phyloP scores from a whole-genome alignment of 2,113 vertebrate genomes.

The Sardina pilchardus region DNA sequence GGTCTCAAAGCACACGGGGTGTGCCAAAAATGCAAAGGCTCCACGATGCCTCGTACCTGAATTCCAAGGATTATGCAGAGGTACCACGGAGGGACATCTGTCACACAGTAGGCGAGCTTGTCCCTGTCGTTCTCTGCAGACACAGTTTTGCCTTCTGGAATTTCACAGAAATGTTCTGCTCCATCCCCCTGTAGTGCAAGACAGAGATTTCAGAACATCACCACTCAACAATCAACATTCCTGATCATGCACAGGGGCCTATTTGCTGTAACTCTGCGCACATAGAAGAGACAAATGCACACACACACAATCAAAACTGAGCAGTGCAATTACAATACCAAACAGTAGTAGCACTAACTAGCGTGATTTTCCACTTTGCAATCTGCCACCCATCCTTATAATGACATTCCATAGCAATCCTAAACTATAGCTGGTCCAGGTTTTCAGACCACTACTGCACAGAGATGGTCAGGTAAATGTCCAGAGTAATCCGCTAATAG shows the following conservation, averaged over 20 bases:
- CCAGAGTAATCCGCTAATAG: neutral
- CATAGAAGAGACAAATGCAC: neutral
- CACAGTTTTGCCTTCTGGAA: constrained; percentile 44
- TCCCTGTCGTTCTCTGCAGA: constrained; percentile 43
- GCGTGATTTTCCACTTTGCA: neutral
- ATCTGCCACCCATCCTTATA: neutral
- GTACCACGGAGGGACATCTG: constrained; percentile 88
- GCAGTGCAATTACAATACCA: neutral
- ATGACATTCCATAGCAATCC: neutral
- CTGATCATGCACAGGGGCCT: neutral
- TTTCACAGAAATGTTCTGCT: constrained; percentile 56
- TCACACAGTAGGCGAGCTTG: constrained; percentile 78
- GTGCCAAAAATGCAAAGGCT: neutral
- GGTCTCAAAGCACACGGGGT: neutral
- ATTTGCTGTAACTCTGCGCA: neutral
- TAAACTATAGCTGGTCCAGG: neutral
- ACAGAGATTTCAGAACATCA: neutral
- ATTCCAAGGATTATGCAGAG: constrained; percentile 90
- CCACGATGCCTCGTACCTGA: constrained; percentile 72
- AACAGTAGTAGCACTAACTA: neutral
- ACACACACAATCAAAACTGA: neutral
- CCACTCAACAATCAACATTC: neutral
- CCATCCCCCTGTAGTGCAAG: constrained; percentile 55
- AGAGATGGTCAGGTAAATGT: too few relatives aligned
- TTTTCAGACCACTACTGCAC: neutral